Percentiles rank a stretch among this genome's conserved stretches.
Evolutionary conservation across 2,888 invertebrate species (phyloP).

Genomic region (Idaea biselata): DNA sequence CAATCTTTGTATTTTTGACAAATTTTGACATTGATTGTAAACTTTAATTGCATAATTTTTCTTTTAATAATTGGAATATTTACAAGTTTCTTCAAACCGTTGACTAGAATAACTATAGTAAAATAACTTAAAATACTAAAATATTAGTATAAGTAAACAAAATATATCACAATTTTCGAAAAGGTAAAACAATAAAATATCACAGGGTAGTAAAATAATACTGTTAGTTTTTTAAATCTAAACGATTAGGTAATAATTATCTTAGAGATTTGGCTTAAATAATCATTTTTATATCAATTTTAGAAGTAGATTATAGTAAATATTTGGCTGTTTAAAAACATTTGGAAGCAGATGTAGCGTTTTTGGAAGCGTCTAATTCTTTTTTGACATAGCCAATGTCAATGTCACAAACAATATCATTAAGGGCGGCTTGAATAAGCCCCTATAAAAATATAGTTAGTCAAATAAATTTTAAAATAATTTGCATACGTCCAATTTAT

Average conservation of each 20-base stretch:
- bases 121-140: background rate
- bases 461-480: background rate
- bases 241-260: no score
- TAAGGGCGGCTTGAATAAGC: background rate
- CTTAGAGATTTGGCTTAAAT: background rate
- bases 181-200: constrained; percentile 20
- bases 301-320: background rate
- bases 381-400: background rate
- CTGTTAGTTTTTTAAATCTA: background rate
- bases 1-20: no score
- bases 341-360: no score
- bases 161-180: constrained; percentile 8
- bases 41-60: background rate
- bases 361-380: background rate
- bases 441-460: background rate
- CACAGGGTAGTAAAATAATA: constrained; percentile 29
- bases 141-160: background rate
- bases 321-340: background rate
- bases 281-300: background rate
- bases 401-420: background rate
- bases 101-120: background rate
- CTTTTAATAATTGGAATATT: background rate
- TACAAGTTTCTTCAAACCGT: background rate
- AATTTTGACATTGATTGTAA: background rate
- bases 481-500: no score